Conservation (phyloP, 2,113 vertebrate genomes). For the Microcebus ravelobensis region DNA sequence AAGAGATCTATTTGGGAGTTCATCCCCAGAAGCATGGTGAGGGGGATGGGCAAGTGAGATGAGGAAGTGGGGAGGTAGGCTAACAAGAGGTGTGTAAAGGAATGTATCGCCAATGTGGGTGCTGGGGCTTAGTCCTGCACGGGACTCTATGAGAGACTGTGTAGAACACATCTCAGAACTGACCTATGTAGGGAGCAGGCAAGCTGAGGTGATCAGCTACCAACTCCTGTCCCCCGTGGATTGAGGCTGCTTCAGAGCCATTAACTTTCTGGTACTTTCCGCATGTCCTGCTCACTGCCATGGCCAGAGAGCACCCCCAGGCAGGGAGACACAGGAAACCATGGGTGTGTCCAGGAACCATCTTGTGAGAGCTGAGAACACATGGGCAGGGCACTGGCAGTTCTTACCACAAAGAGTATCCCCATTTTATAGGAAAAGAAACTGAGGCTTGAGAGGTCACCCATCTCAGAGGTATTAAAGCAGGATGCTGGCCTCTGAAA, state of each 20-base stretch:
- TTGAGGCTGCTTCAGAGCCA: too few relatives aligned
- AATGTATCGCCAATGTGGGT: background rate
- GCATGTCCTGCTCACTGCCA: accelerated
- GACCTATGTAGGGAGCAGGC: background rate
- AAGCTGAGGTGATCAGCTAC: background rate
- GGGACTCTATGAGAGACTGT: background rate
- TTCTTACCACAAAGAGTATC: background rate
- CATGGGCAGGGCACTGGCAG: too few relatives aligned
- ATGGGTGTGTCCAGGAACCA: background rate
- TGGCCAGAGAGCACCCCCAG: background rate
- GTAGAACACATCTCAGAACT: background rate
- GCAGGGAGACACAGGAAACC: background rate
- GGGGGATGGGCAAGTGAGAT: background rate
- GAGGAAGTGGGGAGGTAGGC: background rate
- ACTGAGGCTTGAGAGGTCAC: background rate
- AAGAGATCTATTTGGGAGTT: background rate
- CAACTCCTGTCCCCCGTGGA: background rate
- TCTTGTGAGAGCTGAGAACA: background rate
- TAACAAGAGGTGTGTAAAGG: background rate
- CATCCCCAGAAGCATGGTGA: background rate
- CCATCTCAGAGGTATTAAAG: background rate
- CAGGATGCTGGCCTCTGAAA: background rate
- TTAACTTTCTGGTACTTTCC: background rate
- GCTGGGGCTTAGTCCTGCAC: background rate
- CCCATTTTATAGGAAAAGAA: background rate